Evolutionary conservation across 2,888 invertebrate species (phyloP), one percentile per base, ranked within the genome.

Genomic region (Scrobipalpa atriplicella): DNA sequence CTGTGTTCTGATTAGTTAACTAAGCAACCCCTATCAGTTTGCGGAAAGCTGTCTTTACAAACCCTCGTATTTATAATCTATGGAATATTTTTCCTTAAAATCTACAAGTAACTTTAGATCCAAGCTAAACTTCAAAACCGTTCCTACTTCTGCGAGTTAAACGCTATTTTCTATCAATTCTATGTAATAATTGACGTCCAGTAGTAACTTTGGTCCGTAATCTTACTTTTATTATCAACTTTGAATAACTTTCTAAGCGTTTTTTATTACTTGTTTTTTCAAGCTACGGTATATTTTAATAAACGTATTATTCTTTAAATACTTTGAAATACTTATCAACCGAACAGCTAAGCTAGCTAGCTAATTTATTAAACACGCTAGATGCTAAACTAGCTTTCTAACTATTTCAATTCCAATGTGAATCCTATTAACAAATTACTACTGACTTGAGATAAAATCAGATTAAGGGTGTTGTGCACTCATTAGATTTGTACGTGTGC

Each of bases 111-210:
- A 6, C 38, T 58, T 8, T 13, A 58, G 29, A 9, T 16, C 16
- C 13, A 38, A 13, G n/a, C 13, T 36, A 38, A 16, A 38, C 47
- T 62, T n/a, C n/a, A 56, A 58, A 64, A 2, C 21, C 16, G 16
- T 60, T 51, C 51, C 47, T 47, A 29, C 60, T 21, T 47, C 54
- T n/a, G 19, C 43, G 56, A 6, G 10, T 58, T 2, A 56, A 56
- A 19, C 6, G 38, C 47, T 36, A 41, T 13, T 39, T 11, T 60
- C 47, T 43, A 39, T 58, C 65, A 71, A 69, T 74, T 75, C 82
- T 83, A 84, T 80, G 78, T 73, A 72, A 73, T 77, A 90, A 90
- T 90, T 90, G 90, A 90, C 90, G 75, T 79, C 71, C 74, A 77
- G 84, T 87, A 86, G 83, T 79, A 71, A 66, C 68, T 75, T 88